A percentile compares a stretch with the other conserved stretches of the same genome.
These are phyloP conservation scores for Thunnus thynnus DNA, from an alignment of 2,113 vertebrate genomes.

Conservation along the genomic window DNA sequence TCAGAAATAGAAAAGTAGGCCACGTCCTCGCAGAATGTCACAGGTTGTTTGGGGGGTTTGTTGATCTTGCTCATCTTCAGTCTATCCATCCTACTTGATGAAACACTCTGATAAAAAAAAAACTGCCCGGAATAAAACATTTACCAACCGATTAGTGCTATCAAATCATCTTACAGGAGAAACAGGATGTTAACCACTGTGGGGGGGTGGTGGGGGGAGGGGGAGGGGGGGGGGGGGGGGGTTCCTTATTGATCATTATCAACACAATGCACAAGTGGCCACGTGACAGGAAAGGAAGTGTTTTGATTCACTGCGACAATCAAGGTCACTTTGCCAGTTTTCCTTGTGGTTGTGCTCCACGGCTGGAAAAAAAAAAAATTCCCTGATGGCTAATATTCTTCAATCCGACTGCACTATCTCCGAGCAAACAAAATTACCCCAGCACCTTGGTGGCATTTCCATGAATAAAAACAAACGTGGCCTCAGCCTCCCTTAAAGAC, in stretches of 20 bases:
- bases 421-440: conserved; percentile 17
- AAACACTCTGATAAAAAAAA: not conserved
- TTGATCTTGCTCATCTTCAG: not conserved
- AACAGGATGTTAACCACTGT: conserved; percentile 28
- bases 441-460: conserved; percentile 18
- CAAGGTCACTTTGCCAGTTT: conserved; percentile 23
- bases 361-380: too few relatives aligned
- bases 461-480: conserved; percentile 21
- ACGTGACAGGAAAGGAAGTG: conserved; percentile 42
- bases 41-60: not conserved
- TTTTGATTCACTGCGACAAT: conserved; percentile 17
- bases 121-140: conserved; percentile 5
- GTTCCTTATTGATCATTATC: conserved; percentile 4
- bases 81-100: not conserved
- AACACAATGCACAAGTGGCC: conserved; percentile 22
- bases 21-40: not conserved
- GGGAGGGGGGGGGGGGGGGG: not conserved
- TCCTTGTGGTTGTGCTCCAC: not conserved
- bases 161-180: not conserved
- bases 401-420: not conserved
- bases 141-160: not conserved
- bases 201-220: too few relatives aligned
- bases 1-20: conserved; percentile 29
- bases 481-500: not conserved
- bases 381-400: not conserved